Base-by-base conservation (phyloP, 2,113 vertebrate genomes). In the Collichthys lucidus region DNA sequence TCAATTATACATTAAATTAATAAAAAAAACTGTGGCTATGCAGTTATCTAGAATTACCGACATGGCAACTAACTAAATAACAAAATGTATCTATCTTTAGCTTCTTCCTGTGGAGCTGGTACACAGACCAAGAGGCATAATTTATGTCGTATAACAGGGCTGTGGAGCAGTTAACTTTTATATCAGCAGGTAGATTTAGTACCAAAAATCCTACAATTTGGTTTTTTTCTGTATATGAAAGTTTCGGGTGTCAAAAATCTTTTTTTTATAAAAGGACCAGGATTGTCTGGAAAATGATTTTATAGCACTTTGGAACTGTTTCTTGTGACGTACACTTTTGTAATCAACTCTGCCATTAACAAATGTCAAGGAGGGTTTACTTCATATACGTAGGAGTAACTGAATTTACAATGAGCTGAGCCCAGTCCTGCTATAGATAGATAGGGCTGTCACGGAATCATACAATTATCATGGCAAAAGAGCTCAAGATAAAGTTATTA, bases 121-220 rank as follows among this genome's bases (percentile, higher is more conserved):
- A 57, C 55, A 70, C 63, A 62, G n/a, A 22, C 53, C 62, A 74
- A 76, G 56, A 86, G 64, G 60, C 76, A 80, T 50, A 74, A 55
- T 9, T 8, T 68, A 10, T 22, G 22, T 49, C 52, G 61, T 50
- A 55, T 53, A 82, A 67, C 63, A 17, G 81, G 74, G 47, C 76
- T 40, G 71, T 17, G 56, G 40, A n/a, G 0, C 49, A 19, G 55
- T 66, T 86, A 14, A 68, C 35, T 60, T 63, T 81, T n/a, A 31
- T 20, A 44, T 56, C 20, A 22, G 10, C 77, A 20, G 44, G 16
- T 24, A 12, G 31, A 65, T 64, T 62, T 67, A n/a, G 71, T 16
- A 61, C 14, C 4, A 62, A 62, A 67, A 42, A 42, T 2, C 26
- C 6, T 3, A 22, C 0, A 35, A n/a, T 22, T 6, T 15, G 31